Evolutionary conservation across 2,113 vertebrate genomes (phyloP), one percentile per base, ranked within the genome.

Genomic region (Festucalex cinctus): DNA sequence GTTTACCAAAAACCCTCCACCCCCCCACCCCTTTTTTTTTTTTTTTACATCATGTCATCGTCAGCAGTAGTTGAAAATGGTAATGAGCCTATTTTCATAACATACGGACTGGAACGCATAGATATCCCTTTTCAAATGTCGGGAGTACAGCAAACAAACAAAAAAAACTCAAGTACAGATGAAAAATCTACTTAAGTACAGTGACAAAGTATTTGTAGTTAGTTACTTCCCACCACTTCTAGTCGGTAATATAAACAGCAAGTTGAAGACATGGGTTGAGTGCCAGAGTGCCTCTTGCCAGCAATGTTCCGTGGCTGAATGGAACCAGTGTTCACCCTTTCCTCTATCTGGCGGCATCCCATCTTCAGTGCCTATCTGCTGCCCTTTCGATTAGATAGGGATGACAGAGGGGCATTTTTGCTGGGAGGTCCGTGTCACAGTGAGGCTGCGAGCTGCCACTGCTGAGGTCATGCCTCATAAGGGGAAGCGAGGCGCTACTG

Each of bases 321-420:
- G 1, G n/a, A 69, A 74, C 85, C 69, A 83, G 81, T 85, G 81
- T 83, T 86, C 83, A 67, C 65, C 74, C 75, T 75, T 81, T 72
- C 68, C 63, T 77, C 76, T 71, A 41, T 48, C 48, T 59, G 72
- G 66, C 76, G 77, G 56, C 74, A 75, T 84, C 81, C 71, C 77
- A 75, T 88, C 85, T 85, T 64, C 54, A 69, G 69, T 7, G 53
- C 81, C 88, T 91, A 91, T 92, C 91, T 88, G 80, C 83, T 86
- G 88, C 84, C 84, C 85, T 89, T 87, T 89, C 72, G 82, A 80
- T 85, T 81, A 83, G 90, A 91, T 91, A 91, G 72, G 70, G 69
- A 73, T 85, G 86, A 90, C 88, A 89, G 84, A 90, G 78, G 75
- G 74, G 82, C 78, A 79, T 82, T 48, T 89, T 84, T 79, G 83